Conservation (phyloP, 2,888 invertebrate species). For the Sarcophaga carnaria region DNA sequence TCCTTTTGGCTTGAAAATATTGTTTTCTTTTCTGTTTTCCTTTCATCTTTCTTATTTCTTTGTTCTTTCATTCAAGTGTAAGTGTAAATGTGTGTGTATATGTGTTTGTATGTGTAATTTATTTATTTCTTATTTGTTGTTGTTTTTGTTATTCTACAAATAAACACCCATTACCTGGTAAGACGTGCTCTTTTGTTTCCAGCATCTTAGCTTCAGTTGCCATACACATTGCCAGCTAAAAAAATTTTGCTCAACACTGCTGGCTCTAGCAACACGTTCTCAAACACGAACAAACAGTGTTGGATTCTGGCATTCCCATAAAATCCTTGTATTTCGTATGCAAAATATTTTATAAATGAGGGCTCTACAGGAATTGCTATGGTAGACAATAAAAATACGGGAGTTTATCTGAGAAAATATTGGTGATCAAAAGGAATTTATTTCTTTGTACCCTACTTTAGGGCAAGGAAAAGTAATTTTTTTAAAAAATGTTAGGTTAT, state of each 20-base stretch:
- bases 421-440: neutral
- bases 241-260: slow-evolving; percentile 23
- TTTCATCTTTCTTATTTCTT: no score
- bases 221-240: slow-evolving; percentile 16
- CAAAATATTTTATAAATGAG: slow-evolving; percentile 59
- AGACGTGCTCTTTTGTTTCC: slow-evolving; percentile 56
- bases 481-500: no score
- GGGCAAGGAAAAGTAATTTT: neutral
- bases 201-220: slow-evolving; percentile 19
- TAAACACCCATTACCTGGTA: slow-evolving; percentile 64
- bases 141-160: slow-evolving; percentile 31
- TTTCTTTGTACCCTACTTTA: neutral
- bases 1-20: slow-evolving; percentile 38
- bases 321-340: slow-evolving; percentile 63
- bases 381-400: neutral
- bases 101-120: slow-evolving; percentile 29
- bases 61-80: neutral
- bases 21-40: neutral
- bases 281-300: neutral
- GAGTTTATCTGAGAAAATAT: slow-evolving; percentile 5
- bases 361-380: slow-evolving; percentile 12
- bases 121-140: slow-evolving; percentile 28
- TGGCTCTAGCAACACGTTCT: neutral
- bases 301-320: slow-evolving; percentile 19
- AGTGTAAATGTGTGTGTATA: slow-evolving; percentile 11